Base-by-base conservation (phyloP, 2,888 invertebrate species). In the Aethes cnicana region DNA sequence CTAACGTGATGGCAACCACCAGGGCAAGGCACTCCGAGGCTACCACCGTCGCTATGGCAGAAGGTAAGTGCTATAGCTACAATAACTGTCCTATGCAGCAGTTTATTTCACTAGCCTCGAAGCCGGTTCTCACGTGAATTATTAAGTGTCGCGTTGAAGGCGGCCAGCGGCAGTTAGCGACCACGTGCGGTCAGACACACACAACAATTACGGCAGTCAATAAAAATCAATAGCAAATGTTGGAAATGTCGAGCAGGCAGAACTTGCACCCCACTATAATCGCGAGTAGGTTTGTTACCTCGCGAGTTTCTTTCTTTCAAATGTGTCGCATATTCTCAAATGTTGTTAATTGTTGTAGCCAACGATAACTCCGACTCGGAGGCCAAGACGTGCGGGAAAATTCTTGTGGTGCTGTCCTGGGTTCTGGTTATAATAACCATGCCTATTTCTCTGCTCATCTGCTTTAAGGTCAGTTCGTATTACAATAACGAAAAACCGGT, bases 391-490 rank as follows among this genome's bases (percentile, higher is more conserved):
- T 97, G 97, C 72, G 97, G 97, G 3, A 94, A 94, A 81, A 92
- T 97, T 55, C 90, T 98, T 35, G 94, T 96, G 32, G 90, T 91
- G 12, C 81, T 98, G 21, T 96, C 97, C 4, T 97, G 97, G 94
- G 74, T 95, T 2, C 74, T 98, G 23, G 95, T 98, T 23, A 78
- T 94, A 12, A 62, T 96, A 25, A 97, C 98, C 1, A 94, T 98
- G 93, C 98, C 98, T 0, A 96, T 98, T 69, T 97, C 97, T 0
- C 91, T 98, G 3, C 94, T 97, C 78, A 92, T 98, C 50, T 97
- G 97, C 79, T 96, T 98, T 77, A 98, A 98, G 95, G 97, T 97
- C 91, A 91, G 91, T 68, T 0, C 7, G 1, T 37, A 4, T 35
- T 1, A 26, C 7, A 4, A n/a, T n/a, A n/a, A n/a, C n/a, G n/a